Percentiles rank a stretch among this genome's conserved stretches.
Conservation (phyloP, 2,797 vertebrate genomes). For the Aeoliscus strigatus region DNA sequence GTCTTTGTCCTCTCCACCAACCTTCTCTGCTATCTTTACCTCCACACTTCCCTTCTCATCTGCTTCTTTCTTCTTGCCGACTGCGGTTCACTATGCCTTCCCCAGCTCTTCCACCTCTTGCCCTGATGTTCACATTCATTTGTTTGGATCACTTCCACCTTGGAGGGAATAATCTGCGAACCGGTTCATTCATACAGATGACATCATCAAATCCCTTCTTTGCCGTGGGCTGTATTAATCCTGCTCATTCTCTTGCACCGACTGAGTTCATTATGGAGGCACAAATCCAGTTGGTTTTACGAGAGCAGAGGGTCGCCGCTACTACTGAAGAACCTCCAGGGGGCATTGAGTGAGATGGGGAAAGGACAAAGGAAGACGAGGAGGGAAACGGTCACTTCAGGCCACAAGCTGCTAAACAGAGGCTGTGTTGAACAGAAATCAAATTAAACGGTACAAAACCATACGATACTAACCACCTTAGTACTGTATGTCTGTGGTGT, state of each 20-base stretch:
- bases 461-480: no score
- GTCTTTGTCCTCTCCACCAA: constrained; percentile 31
- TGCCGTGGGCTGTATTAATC: constrained; percentile 79
- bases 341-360: constrained; percentile 36
- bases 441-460: no score
- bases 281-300: constrained; percentile 72
- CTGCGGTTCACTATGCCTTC: constrained; percentile 28
- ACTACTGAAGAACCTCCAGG: constrained; percentile 45
- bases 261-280: constrained; percentile 75
- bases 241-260: constrained; percentile 76
- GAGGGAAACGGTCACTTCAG: constrained; percentile 42
- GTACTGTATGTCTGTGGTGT: no score
- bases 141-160: constrained; percentile 75
- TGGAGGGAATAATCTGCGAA: constrained; percentile 74
- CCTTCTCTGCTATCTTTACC: constrained; percentile 18
- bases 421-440: constrained; percentile 36
- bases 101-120: constrained; percentile 40
- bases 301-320: constrained; percentile 54
- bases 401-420: constrained; percentile 41
- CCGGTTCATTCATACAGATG: constrained; percentile 79
- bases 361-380: constrained; percentile 1
- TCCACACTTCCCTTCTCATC: constrained; percentile 14
- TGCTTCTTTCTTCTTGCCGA: no score
- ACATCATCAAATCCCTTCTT: constrained; percentile 79
- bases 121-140: constrained; percentile 62